Evolutionary conservation across 92 coral and sea anemone species (phyloP).

Genomic region (Epizoanthus fatuus): DNA sequence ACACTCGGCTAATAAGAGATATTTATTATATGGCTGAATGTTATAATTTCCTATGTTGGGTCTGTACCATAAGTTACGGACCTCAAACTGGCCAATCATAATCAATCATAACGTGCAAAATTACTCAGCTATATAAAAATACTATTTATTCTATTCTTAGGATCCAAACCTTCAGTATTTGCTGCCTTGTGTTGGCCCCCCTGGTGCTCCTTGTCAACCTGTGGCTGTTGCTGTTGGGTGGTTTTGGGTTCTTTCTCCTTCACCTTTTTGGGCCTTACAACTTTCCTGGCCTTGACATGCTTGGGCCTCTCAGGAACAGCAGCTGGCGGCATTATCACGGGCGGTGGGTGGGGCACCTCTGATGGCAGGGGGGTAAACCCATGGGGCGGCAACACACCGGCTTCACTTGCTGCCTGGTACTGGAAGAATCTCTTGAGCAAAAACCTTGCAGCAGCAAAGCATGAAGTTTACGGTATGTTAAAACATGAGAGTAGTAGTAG

Average conservation of each 20-base stretch:
- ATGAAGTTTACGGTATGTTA: not conserved
- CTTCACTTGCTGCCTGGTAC: slow-evolving; percentile 92
- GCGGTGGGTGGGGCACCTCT: slow-evolving; percentile 66
- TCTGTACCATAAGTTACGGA: too few relatives aligned
- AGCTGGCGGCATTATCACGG: slow-evolving; percentile 62
- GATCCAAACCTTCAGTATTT: slow-evolving; percentile 21
- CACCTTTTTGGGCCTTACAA: slow-evolving; percentile 46
- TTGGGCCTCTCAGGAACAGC: slow-evolving; percentile 72
- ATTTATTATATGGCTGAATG: too few relatives aligned
- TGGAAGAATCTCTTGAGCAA: slow-evolving; percentile 91
- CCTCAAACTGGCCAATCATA: too few relatives aligned
- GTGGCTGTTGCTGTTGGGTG: slow-evolving; percentile 52
- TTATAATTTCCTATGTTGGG: too few relatives aligned
- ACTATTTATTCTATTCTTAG: too few relatives aligned
- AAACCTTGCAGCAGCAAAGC: slow-evolving; percentile 64
- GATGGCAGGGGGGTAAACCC: slow-evolving; percentile 60
- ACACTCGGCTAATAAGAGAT: too few relatives aligned
- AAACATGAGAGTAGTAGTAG: not conserved
- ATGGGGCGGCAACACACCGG: slow-evolving; percentile 77
- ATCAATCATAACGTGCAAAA: too few relatives aligned
- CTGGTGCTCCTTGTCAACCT: not conserved
- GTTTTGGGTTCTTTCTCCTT: slow-evolving; percentile 54
- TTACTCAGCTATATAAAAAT: too few relatives aligned
- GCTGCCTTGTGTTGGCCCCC: slow-evolving; percentile 5
- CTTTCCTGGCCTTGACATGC: slow-evolving; percentile 79